Conservation (phyloP, 2,797 vertebrate genomes). For the Melanotaenia trifasciata region DNA sequence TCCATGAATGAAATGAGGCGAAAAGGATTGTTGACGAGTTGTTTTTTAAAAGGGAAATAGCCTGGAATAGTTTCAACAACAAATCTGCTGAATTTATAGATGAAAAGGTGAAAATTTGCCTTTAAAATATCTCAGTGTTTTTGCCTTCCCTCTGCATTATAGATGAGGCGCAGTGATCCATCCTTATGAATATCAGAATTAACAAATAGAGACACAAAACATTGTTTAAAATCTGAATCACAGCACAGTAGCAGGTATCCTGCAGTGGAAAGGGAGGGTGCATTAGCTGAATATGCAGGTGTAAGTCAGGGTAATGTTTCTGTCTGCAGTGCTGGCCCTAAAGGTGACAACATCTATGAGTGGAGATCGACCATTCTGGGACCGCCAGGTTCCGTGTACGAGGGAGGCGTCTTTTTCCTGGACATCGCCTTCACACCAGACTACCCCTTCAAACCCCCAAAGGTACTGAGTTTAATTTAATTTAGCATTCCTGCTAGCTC, state of each 20-base stretch:
- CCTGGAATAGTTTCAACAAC: neutral
- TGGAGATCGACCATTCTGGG: conserved; percentile 97
- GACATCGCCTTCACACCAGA: conserved; percentile 96
- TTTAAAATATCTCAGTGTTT: neutral
- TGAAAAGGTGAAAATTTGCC: neutral
- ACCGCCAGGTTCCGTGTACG: conserved; percentile 96
- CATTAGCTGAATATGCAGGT: neutral
- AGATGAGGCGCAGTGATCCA: neutral
- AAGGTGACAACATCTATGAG: conserved; percentile 97
- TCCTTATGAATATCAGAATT: neutral
- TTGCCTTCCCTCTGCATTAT: neutral
- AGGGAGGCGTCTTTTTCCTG: conserved; percentile 95
- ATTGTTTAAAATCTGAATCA: neutral
- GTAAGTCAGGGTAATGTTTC: neutral
- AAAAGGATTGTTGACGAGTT: neutral
- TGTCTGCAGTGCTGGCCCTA: conserved; percentile 89
- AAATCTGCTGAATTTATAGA: neutral
- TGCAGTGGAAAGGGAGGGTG: too few species aligned
- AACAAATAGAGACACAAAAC: neutral
- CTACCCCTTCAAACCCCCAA: conserved; percentile 97
- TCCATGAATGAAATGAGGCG: conserved; percentile 41
- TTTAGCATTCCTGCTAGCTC: too few species aligned
- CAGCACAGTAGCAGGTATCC: neutral
- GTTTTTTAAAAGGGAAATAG: neutral
- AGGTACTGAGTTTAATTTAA: conserved; percentile 81